Conservation (phyloP, 2,797 vertebrate species). For the Pyrrhura leucotis region DNA sequence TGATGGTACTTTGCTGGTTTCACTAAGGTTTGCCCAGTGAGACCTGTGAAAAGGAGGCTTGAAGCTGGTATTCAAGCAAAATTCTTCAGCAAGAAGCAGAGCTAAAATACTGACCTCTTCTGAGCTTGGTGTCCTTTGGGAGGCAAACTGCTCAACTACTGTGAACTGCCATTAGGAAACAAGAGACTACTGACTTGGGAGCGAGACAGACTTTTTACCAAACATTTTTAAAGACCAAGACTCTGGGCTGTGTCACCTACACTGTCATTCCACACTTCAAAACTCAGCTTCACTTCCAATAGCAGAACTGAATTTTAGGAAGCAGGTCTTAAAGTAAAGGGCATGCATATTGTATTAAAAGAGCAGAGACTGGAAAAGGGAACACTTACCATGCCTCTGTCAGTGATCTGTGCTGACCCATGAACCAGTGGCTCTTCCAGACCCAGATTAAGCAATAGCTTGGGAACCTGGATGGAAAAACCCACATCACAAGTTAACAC, state of each 20-base stretch:
- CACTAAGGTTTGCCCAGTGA: neutral
- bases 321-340: neutral
- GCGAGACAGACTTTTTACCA: neutral
- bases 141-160: neutral
- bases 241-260: neutral
- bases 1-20: neutral
- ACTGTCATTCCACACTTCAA: neutral
- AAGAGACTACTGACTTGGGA: neutral
- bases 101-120: neutral
- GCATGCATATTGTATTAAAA: neutral
- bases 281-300: neutral
- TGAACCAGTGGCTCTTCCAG: slow-evolving; percentile 89
- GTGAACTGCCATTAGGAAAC: neutral
- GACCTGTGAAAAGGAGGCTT: neutral
- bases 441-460: slow-evolving; percentile 81
- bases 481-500: neutral
- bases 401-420: slow-evolving; percentile 85
- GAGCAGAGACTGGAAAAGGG: neutral
- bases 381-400: slow-evolving; percentile 85
- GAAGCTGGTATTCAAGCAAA: neutral
- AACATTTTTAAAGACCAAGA: neutral
- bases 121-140: neutral
- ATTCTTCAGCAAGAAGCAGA: neutral
- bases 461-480: slow-evolving; percentile 83
- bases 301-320: neutral